These are phyloP conservation scores for Formica aserva DNA, from an alignment of 2,888 invertebrate genomes.

Conservation along the genomic window DNA sequence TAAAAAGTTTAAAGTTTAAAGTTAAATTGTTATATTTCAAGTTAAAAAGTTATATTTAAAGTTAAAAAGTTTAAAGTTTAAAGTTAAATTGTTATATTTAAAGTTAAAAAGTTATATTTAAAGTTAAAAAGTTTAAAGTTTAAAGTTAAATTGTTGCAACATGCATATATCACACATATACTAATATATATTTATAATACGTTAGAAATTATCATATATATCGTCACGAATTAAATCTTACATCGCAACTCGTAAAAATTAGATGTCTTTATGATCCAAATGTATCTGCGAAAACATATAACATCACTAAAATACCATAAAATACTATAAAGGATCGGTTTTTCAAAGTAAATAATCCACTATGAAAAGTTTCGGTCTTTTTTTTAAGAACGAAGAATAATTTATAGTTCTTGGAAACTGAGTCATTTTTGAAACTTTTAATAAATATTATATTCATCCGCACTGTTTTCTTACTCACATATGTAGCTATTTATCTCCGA, in stretches of 20 bases:
- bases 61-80: neutral
- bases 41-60: neutral
- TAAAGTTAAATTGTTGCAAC: too few species aligned
- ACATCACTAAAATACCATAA: neutral
- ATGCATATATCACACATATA: neutral
- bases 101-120: too few species aligned
- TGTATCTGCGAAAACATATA: neutral
- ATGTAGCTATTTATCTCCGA: neutral
- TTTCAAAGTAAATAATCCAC: neutral
- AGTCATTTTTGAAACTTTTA: neutral
- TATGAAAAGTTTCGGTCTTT: neutral
- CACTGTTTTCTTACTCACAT: neutral
- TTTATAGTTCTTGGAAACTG: neutral
- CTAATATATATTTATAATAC: neutral
- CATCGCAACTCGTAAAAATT: neutral
- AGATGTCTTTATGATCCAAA: neutral
- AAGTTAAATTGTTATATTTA: neutral
- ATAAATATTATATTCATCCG: constrained; percentile 15
- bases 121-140: too few species aligned
- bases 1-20: too few species aligned
- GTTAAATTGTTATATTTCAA: too few species aligned
- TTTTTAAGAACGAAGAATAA: neutral
- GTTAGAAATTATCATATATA: neutral
- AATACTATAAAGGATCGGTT: neutral
- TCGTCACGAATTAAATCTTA: neutral